These are phyloP conservation scores for Lophotriccus pileatus DNA, from an alignment of 2,797 vertebrate species.

Conservation along the genomic window DNA sequence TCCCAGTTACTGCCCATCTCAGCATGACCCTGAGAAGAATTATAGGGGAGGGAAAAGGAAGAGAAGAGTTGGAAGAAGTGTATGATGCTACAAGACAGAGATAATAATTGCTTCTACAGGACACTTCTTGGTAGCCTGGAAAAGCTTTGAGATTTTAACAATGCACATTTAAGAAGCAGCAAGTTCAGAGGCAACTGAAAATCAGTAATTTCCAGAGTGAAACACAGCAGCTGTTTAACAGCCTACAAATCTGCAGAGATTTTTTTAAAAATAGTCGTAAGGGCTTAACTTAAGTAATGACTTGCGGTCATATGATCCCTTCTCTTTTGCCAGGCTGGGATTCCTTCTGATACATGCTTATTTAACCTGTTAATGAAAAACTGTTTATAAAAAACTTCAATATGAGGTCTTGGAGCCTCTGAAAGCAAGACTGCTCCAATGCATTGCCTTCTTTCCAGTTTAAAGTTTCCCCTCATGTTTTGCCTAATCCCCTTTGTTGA, in stretches of 20 bases:
- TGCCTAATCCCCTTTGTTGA: neutral
- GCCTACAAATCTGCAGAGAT: neutral
- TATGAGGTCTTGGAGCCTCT: neutral
- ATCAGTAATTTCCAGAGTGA: neutral
- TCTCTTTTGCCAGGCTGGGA: neutral
- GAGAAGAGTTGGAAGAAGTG: neutral
- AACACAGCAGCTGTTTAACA: neutral
- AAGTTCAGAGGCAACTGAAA: neutral
- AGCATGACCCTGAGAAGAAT: neutral
- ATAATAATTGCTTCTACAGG: neutral
- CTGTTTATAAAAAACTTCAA: neutral
- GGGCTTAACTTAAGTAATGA: neutral
- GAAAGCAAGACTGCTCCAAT: neutral
- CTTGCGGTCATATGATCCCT: neutral
- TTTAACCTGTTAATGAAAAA: neutral
- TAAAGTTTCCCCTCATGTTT: neutral
- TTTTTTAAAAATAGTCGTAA: neutral
- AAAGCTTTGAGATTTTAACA: neutral
- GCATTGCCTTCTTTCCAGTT: neutral
- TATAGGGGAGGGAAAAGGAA: neutral
- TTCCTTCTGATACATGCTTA: neutral
- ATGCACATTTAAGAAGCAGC: neutral
- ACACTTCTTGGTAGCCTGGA: neutral
- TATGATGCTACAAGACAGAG: rapidly evolving
- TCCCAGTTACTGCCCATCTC: neutral